These are phyloP conservation scores for Merops nubicus DNA, from an alignment of 2,113 vertebrate species.

Conservation along the genomic window DNA sequence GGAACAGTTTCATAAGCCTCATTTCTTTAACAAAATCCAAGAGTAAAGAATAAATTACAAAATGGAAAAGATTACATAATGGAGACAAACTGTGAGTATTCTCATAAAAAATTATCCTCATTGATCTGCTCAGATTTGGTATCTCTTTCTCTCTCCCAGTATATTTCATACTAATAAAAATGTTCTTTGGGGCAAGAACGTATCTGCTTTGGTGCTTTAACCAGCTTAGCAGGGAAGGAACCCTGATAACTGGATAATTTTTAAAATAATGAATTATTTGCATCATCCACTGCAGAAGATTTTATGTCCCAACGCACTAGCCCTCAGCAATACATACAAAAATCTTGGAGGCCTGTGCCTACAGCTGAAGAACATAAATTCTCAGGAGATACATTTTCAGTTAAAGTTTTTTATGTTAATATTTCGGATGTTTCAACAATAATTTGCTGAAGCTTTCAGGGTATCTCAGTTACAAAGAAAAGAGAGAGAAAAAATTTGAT, in stretches of 20 bases:
- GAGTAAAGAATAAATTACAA: neutral
- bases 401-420: constrained; percentile 24
- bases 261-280: constrained; percentile 12
- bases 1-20: neutral
- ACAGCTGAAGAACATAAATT: constrained; percentile 4
- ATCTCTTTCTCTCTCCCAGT: neutral
- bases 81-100: neutral
- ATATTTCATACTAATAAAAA: neutral
- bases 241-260: neutral
- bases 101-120: neutral
- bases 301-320: neutral
- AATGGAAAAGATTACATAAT: neutral
- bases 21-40: neutral
- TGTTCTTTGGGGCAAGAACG: neutral
- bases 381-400: neutral
- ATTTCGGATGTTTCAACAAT: neutral
- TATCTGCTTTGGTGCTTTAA: neutral
- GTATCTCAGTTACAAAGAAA: neutral
- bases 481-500: neutral
- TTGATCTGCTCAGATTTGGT: neutral
- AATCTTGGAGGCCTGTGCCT: constrained; percentile 5
- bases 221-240: neutral
- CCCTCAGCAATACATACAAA: neutral
- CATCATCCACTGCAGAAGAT: neutral
- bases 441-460: neutral